phyloP scores from a whole-genome alignment of 2,113 vertebrate species.

The Stegostoma tigrinum region DNA sequence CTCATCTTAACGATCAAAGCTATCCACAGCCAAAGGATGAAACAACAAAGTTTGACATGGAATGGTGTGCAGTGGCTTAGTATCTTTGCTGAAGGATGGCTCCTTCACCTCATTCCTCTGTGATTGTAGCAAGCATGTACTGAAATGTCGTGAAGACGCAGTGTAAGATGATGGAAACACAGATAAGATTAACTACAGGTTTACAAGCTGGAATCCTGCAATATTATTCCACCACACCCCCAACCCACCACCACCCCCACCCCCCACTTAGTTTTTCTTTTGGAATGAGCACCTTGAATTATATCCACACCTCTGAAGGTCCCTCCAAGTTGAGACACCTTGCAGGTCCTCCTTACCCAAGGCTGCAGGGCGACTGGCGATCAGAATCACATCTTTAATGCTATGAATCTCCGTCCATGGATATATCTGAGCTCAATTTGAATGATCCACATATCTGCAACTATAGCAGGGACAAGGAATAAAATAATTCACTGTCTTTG shows the following conservation, averaged over 20 bases:
- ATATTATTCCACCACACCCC: too few relatives aligned
- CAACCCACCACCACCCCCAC: too few relatives aligned
- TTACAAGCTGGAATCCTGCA: neutral
- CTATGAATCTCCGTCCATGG: neutral
- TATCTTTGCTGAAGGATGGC: neutral
- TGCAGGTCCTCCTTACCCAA: neutral
- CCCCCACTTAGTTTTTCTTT: neutral
- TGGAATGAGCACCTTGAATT: neutral
- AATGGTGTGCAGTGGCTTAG: neutral
- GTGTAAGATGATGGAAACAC: neutral
- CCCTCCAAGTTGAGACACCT: neutral
- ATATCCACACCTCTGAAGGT: neutral
- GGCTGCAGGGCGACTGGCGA: neutral
- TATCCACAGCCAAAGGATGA: neutral
- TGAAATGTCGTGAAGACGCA: neutral
- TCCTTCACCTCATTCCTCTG: neutral
- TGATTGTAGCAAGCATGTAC: neutral
- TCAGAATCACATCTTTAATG: neutral
- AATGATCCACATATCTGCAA: neutral
- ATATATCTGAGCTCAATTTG: neutral
- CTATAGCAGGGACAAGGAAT: neutral
- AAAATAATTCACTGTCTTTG: neutral
- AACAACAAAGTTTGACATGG: neutral
- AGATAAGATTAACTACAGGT: neutral
- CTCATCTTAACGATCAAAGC: neutral